These are phyloP conservation scores for cat (Felis catus) DNA, from an alignment of 2,113 vertebrate genomes.

Conservation along the genomic window DNA sequence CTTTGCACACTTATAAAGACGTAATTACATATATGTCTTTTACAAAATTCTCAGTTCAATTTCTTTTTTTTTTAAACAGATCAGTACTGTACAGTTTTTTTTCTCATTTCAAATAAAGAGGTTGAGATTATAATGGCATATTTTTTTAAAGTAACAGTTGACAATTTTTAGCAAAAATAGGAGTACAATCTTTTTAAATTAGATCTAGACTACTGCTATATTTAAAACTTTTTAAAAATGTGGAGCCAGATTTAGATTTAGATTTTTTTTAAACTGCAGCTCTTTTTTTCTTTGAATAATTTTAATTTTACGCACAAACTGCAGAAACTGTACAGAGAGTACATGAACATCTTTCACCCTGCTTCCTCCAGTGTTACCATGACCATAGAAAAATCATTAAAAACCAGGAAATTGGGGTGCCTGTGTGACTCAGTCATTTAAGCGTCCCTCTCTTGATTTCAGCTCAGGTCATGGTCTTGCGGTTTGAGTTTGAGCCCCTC, in stretches of 20 bases:
- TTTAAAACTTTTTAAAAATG: constrained; percentile 14
- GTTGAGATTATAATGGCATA: neutral
- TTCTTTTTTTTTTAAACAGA: too few relatives aligned
- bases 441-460: too few relatives aligned
- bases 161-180: constrained; percentile 19
- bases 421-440: too few relatives aligned
- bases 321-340: neutral
- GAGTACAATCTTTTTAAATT: neutral
- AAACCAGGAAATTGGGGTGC: neutral
- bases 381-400: neutral
- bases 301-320: constrained; percentile 15
- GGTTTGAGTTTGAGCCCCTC: too few relatives aligned
- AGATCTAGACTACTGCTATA: neutral
- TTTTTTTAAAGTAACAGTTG: neutral
- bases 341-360: neutral
- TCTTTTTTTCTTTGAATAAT: neutral
- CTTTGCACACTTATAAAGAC: neutral
- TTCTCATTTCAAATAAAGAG: constrained; percentile 35
- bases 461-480: too few relatives aligned
- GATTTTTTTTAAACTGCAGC: neutral
- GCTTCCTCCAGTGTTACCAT: neutral
- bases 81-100: neutral
- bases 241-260: neutral
- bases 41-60: neutral
- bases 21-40: neutral